phyloP scores from a whole-genome alignment of 2,797 vertebrate genomes.

The Microchirus variegatus region DNA sequence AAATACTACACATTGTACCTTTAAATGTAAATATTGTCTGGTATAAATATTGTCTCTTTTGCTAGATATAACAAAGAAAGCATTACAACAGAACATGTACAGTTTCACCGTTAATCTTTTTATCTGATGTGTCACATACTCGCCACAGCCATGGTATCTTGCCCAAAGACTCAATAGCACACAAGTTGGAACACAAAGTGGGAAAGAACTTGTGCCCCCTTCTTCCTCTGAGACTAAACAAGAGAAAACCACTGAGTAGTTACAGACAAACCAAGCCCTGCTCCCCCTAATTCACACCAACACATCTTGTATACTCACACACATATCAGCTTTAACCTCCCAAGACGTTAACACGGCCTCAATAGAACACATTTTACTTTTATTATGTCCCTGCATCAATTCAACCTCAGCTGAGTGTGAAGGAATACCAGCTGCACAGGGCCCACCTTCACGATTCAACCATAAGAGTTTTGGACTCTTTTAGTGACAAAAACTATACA shows the following conservation, averaged over 20 bases:
- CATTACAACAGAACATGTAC: too few relatives aligned
- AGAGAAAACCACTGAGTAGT: constrained; percentile 32
- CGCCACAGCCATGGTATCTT: too few relatives aligned
- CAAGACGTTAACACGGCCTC: constrained; percentile 45
- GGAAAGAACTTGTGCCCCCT: background rate
- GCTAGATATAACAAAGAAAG: too few relatives aligned
- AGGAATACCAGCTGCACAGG: constrained; percentile 29
- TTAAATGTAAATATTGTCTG: too few relatives aligned
- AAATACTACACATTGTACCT: too few relatives aligned
- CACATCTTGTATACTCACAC: constrained; percentile 10
- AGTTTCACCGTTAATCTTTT: too few relatives aligned
- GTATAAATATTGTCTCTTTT: too few relatives aligned
- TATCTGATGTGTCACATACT: too few relatives aligned
- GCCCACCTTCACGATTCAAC: constrained; percentile 31
- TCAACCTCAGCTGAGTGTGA: constrained; percentile 24
- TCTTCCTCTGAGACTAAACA: constrained; percentile 63
- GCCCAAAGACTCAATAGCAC: too few relatives aligned
- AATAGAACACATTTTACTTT: constrained; percentile 50
- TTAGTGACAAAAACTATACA: constrained; percentile 26
- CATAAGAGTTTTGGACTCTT: constrained; percentile 37
- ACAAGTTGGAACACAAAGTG: constrained; percentile 28
- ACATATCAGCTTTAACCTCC: constrained; percentile 54
- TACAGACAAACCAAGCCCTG: too few relatives aligned
- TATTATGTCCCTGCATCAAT: constrained; percentile 33
- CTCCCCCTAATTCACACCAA: constrained; percentile 38